phyloP scores from a whole-genome alignment of 1,140 invertebrate species.

The Apis dorsata region DNA sequence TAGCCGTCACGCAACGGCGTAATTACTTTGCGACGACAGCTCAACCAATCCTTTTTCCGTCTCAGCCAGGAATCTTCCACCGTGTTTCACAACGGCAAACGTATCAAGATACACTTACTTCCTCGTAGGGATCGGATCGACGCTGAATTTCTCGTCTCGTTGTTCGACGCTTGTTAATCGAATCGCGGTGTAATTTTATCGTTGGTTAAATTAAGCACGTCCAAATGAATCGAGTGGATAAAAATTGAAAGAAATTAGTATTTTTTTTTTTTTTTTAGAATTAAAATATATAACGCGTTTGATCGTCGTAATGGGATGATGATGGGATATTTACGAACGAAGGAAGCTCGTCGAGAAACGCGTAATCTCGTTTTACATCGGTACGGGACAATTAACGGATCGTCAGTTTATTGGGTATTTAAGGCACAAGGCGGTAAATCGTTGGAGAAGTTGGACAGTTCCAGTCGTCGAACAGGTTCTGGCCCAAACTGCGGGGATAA shows the following conservation, averaged over 20 bases:
- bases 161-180: too few species aligned
- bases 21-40: conserved; percentile 24
- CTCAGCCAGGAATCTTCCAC: not conserved
- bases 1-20: conserved; percentile 25
- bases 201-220: too few species aligned
- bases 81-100: not conserved
- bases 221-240: too few species aligned
- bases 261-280: too few species aligned
- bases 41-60: not conserved
- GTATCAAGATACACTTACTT: not conserved
- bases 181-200: too few species aligned
- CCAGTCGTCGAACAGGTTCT: conserved; percentile 30
- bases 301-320: not conserved
- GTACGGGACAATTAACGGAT: conserved; percentile 13
- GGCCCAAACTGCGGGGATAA: conserved; percentile 20
- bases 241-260: too few species aligned
- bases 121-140: too few species aligned
- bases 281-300: too few species aligned
- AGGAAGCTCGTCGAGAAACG: not conserved
- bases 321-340: not conserved
- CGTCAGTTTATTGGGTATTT: conserved; percentile 49
- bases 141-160: too few species aligned
- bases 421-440: conserved; percentile 42
- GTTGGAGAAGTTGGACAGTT: conserved; percentile 52
- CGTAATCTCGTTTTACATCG: too few species aligned